Evolutionary conservation across 2,888 invertebrate species (phyloP).

Genomic region (Strigamia maritima): DNA sequence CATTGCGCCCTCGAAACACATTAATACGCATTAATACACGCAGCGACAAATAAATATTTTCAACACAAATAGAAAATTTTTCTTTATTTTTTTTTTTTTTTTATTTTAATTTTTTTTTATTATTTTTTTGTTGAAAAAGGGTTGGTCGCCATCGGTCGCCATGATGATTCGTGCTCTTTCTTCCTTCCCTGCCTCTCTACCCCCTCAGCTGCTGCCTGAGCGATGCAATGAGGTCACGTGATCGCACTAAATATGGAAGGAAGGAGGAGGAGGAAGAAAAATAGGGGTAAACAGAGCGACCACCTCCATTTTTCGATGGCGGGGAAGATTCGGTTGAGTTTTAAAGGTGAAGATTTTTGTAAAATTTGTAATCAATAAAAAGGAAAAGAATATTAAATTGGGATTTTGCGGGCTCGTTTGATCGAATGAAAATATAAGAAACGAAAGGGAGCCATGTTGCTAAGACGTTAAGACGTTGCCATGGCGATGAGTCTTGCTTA

Average conservation of each 20-base stretch:
- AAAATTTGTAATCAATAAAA: background rate
- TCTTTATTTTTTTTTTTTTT: too few relatives aligned
- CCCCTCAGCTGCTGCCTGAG: slow-evolving; percentile 31
- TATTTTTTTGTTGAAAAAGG: background rate
- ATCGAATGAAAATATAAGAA: too few relatives aligned
- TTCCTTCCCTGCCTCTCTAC: background rate
- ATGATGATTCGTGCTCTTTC: slow-evolving; percentile 12
- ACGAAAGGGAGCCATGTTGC: background rate
- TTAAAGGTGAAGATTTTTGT: background rate
- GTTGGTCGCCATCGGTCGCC: too few relatives aligned
- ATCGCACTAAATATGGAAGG: slow-evolving; percentile 31
- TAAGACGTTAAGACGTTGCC: background rate
- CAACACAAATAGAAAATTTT: too few relatives aligned
- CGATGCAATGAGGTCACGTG: slow-evolving; percentile 31
- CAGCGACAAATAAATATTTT: too few relatives aligned
- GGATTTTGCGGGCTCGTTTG: background rate
- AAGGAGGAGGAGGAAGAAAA: slow-evolving; percentile 19
- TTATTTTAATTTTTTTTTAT: too few relatives aligned
- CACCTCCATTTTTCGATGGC: background rate
- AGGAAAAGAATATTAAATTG: background rate
- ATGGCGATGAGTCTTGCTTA: slow-evolving; percentile 9
- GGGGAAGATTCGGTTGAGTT: background rate
- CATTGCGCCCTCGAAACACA: background rate
- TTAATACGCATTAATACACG: background rate
- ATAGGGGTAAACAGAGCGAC: slow-evolving; percentile 9